Conservation (phyloP, 2,113 vertebrate genomes). For the Epinephelus lanceolatus region DNA sequence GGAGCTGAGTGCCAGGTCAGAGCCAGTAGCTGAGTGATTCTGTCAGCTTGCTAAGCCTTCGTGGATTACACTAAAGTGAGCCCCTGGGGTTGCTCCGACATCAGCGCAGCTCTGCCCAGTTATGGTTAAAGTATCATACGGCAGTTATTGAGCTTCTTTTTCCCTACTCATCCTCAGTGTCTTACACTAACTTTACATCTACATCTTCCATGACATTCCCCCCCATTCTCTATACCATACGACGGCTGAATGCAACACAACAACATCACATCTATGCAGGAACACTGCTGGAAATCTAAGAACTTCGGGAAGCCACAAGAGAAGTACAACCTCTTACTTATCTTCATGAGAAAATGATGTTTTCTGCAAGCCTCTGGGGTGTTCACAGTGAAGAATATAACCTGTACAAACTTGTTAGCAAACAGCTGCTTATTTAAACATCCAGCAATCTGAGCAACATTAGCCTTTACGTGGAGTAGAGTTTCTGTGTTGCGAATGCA, state of each 20-base stretch:
- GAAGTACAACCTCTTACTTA: background rate
- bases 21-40: slow-evolving; percentile 77
- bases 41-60: slow-evolving; percentile 76
- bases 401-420: background rate
- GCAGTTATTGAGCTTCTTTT: slow-evolving; percentile 43
- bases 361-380: background rate
- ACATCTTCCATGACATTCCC: background rate
- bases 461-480: no score
- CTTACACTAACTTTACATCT: slow-evolving; percentile 12
- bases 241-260: background rate
- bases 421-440: no score
- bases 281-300: background rate
- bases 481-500: no score
- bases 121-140: slow-evolving; percentile 50
- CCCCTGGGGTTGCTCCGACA: slow-evolving; percentile 70
- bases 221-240: background rate
- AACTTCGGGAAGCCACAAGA: background rate
- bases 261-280: background rate
- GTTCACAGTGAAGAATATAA: background rate
- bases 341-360: background rate
- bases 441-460: no score
- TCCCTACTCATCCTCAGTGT: slow-evolving; percentile 25
- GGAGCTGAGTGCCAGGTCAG: slow-evolving; percentile 71
- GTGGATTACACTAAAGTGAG: slow-evolving; percentile 74
- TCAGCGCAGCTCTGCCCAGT: slow-evolving; percentile 59